phyloP scores from a whole-genome alignment of 1,140 invertebrate species.

The Mizuhopecten yessoensis region DNA sequence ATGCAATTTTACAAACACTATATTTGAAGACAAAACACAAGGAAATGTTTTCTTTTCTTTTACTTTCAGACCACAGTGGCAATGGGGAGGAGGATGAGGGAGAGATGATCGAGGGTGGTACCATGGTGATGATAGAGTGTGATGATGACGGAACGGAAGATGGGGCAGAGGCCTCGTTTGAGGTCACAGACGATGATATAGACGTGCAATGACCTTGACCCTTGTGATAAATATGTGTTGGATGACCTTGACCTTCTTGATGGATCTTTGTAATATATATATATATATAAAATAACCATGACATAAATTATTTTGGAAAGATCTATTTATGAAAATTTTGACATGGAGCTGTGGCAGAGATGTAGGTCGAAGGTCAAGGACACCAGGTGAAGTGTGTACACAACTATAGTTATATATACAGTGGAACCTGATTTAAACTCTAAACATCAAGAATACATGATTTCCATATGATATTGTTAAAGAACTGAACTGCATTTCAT shows the following conservation, averaged over 20 bases:
- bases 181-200: slow-evolving; percentile 15
- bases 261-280: no score
- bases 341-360: neutral
- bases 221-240: neutral
- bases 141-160: neutral
- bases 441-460: no score
- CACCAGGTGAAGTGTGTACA: neutral
- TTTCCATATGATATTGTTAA: neutral
- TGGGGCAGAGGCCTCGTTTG: neutral
- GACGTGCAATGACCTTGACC: neutral
- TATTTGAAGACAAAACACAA: no score
- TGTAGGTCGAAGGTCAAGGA: neutral
- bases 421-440: no score
- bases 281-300: no score
- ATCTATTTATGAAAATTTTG: neutral
- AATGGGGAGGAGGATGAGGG: neutral
- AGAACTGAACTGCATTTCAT: neutral
- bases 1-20: no score
- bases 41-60: no score
- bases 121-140: slow-evolving; percentile 24
- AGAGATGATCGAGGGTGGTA: neutral
- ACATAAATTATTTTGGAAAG: neutral
- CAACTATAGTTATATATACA: neutral
- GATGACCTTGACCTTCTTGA: neutral
- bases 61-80: neutral